These are phyloP conservation scores for Leptodactylus fuscus DNA, from an alignment of 2,113 vertebrate species.

Conservation along the genomic window DNA sequence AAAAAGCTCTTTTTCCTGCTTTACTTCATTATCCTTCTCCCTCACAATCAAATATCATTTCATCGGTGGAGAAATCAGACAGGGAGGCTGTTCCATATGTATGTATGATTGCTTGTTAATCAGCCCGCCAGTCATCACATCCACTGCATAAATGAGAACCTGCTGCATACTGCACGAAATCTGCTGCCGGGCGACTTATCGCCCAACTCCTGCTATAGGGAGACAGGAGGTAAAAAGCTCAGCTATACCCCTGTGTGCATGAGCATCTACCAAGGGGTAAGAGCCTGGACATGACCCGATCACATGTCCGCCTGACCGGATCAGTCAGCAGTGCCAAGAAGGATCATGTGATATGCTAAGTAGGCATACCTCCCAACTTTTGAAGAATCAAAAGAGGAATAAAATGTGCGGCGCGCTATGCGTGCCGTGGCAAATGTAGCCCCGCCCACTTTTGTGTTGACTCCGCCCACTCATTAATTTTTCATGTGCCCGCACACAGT, in stretches of 20 bases:
- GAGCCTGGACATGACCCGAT: neutral
- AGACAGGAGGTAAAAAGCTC: neutral
- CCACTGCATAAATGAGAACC: constrained; percentile 22
- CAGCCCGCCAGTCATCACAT: constrained; percentile 40
- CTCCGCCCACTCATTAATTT: no score
- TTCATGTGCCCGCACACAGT: no score
- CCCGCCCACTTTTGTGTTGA: no score
- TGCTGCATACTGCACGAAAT: neutral
- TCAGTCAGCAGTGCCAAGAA: no score
- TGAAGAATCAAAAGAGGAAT: no score
- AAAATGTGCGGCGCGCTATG: no score
- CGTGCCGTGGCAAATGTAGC: no score
- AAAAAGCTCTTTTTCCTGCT: neutral
- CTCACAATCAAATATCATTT: constrained; percentile 44
- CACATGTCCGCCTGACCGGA: no score
- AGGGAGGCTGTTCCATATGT: constrained; percentile 42
- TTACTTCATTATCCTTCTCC: constrained; percentile 31
- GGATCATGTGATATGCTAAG: no score
- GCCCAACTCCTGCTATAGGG: neutral
- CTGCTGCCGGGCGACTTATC: neutral
- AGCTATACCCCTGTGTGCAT: neutral
- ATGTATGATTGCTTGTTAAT: constrained; percentile 51
- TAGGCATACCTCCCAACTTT: no score
- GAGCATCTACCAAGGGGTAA: neutral
- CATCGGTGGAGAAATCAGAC: constrained; percentile 24